Percentiles rank a stretch among this genome's conserved stretches.
Evolutionary conservation across 2,888 invertebrate species (phyloP).

Genomic region (Nephrotoma flavescens): DNA sequence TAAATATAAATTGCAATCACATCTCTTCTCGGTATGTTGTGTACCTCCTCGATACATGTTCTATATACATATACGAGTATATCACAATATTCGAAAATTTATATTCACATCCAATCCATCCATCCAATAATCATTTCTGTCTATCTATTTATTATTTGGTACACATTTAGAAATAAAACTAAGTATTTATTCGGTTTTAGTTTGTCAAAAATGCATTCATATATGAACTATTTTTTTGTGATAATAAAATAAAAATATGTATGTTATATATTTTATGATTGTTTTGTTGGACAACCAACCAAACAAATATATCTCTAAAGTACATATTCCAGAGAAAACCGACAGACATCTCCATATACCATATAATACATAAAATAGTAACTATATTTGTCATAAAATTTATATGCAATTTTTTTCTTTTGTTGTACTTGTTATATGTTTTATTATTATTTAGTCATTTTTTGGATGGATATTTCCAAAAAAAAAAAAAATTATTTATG

Average conservation of each 20-base stretch:
- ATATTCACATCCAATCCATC: not conserved
- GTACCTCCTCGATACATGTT: not conserved
- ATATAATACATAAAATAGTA: not conserved
- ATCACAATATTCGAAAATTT: not conserved
- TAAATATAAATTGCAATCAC: not conserved
- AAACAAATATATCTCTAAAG: not conserved
- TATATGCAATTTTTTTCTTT: not conserved
- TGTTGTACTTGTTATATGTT: not conserved
- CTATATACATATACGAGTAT: not conserved
- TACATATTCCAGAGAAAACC: not conserved
- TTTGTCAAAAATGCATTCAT: not conserved
- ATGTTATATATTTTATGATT: not conserved
- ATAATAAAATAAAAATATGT: not conserved
- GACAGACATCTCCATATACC: not conserved
- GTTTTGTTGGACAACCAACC: constrained; percentile 3
- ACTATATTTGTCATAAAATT: constrained; percentile 3
- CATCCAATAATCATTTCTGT: not conserved
- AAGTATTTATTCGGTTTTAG: not conserved
- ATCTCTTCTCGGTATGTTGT: not conserved
- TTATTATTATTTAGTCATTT: constrained; percentile 2
- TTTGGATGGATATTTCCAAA: constrained; percentile 2
- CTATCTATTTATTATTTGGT: not conserved
- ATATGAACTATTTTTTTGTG: not conserved
- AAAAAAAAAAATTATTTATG: constrained; percentile 1
- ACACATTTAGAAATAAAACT: not conserved